Percentiles rank a stretch among this genome's conserved stretches.
Conservation (phyloP, 2,888 invertebrate species). For the Gasteruption jaculator region DNA sequence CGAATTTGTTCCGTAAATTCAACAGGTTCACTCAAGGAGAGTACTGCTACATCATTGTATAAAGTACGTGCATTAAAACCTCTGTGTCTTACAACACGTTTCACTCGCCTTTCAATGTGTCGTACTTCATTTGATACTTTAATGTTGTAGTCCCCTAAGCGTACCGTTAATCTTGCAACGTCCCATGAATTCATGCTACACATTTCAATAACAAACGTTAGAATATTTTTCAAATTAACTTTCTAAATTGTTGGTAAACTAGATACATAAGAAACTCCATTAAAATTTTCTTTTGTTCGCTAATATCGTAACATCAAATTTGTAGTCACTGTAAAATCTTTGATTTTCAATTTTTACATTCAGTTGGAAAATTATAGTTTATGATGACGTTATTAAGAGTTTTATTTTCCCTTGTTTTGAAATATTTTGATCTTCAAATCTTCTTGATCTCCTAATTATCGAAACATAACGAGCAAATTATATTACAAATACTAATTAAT, state of each 20-base stretch:
- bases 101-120: conserved; percentile 75
- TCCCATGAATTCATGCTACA: conserved; percentile 84
- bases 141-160: conserved; percentile 81
- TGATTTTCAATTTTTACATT: too few relatives aligned
- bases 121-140: conserved; percentile 69
- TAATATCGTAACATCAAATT: too few relatives aligned
- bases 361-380: too few relatives aligned
- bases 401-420: too few relatives aligned
- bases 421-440: too few relatives aligned
- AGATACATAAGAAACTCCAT: background rate
- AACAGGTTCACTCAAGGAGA: conserved; percentile 75
- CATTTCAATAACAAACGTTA: background rate
- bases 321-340: too few relatives aligned
- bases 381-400: too few relatives aligned
- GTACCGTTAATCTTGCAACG: conserved; percentile 75
- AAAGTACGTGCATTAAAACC: conserved; percentile 79
- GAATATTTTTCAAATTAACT: conserved; percentile 2
- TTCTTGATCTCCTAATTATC: too few relatives aligned
- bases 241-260: background rate
- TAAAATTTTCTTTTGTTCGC: too few relatives aligned
- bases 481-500: too few relatives aligned
- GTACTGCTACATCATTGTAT: conserved; percentile 80
- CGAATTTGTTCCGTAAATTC: conserved; percentile 67
- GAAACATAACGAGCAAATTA: too few relatives aligned
- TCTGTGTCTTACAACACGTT: conserved; percentile 78